Evolutionary conservation across 1,140 invertebrate species (phyloP), one percentile per base, ranked within the genome.

Genomic region (Pantala flavescens): DNA sequence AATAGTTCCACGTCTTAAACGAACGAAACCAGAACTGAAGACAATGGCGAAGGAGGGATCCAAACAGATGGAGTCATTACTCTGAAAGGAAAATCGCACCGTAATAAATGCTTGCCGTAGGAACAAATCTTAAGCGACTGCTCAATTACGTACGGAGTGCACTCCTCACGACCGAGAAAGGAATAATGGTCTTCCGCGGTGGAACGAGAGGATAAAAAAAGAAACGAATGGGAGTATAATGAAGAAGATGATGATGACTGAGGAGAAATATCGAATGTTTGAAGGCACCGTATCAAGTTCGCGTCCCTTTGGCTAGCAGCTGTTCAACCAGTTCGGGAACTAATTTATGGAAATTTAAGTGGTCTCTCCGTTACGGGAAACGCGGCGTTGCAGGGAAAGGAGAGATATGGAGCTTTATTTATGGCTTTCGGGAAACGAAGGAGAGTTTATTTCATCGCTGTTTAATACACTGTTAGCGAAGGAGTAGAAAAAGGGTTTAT

Each of bases 341-440:
- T 63, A 63, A 63, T 63, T 63, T 63, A 63, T 63, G 49, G 49
- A 63, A 63, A 63, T 63, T 63, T 63, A 63, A 63, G 49, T 63
- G 49, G 49, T 63, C 49, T 3, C 12, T 63, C 49, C 49, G 49
- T 63, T 63, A 63, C 49, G 14, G 49, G 49, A 19, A 63, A 63
- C 16, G 49, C 49, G 49, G 12, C 49, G 49, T 63, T 63, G 49
- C n/a, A 19, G 49, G 12, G 49, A 63, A 63, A 63, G 49, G 49
- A 21, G 49, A 63, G n/a, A 21, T 63, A 63, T 63, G 49, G 49
- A 21, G 49, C 49, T 7, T 63, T 63, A 63, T 63, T 63, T 63
- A 63, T 63, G 49, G 49, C 49, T 21, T 63, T 63, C 49, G 49
- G 49, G 12, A 63, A 63, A 21, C 12, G 49, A 63, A 63, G 49